Conservation (phyloP, 2,888 invertebrate genomes). For the Ptychoptera contaminata region DNA sequence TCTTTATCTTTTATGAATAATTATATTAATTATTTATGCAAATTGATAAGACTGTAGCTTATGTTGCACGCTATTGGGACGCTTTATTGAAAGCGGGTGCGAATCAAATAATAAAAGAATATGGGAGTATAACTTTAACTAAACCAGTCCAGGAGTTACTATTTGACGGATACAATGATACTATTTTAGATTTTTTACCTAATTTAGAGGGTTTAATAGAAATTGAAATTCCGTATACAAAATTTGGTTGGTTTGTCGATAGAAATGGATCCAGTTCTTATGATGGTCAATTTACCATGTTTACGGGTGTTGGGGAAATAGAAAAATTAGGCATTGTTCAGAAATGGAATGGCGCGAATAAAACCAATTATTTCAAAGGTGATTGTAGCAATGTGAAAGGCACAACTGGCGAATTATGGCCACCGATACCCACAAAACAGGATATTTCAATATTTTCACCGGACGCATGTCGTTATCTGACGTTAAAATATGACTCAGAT, state of each 20-base stretch:
- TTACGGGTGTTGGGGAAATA: conserved; percentile 52
- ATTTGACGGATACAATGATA: conserved; percentile 70
- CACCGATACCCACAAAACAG: conserved; percentile 35
- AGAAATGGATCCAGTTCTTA: conserved; percentile 55
- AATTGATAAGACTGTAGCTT: conserved; percentile 42
- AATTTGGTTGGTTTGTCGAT: conserved; percentile 75
- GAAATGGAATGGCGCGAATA: conserved; percentile 48
- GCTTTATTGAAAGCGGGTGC: conserved; percentile 31
- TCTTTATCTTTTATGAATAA: conserved; percentile 5
- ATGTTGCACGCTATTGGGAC: conserved; percentile 36
- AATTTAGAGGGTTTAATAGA: conserved; percentile 31
- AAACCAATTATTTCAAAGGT: conserved; percentile 38
- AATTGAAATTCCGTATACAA: conserved; percentile 47
- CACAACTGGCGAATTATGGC: conserved; percentile 67
- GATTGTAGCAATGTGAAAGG: conserved; percentile 56
- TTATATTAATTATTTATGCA: background rate
- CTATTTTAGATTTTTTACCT: conserved; percentile 38
- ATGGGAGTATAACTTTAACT: conserved; percentile 40
- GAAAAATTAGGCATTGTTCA: conserved; percentile 49
- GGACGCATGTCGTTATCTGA: conserved; percentile 62
- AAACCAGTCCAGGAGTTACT: conserved; percentile 52
- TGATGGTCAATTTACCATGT: conserved; percentile 65
- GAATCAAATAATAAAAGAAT: conserved; percentile 37
- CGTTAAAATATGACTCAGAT: conserved; percentile 12
- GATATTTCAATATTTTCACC: conserved; percentile 45